phyloP scores from a whole-genome alignment of 1,140 invertebrate species.

The Rhyacophila brunnea region DNA sequence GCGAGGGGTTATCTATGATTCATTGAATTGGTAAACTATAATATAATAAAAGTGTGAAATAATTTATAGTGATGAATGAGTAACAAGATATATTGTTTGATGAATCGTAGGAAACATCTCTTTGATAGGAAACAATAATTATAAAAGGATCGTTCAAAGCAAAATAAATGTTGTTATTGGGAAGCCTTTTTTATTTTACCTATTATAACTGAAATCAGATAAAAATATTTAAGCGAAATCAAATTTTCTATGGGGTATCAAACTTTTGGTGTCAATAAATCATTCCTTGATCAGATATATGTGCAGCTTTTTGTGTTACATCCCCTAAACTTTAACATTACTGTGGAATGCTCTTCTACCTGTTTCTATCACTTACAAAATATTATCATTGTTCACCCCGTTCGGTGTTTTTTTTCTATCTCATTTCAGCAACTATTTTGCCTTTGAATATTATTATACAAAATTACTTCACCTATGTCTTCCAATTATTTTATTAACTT shows the following conservation, averaged over 20 bases:
- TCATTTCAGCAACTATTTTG: constrained; percentile 35
- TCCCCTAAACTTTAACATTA: neutral
- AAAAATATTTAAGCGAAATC: too few relatives aligned
- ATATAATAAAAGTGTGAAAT: too few relatives aligned
- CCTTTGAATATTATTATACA: constrained; percentile 29
- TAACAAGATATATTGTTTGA: too few relatives aligned
- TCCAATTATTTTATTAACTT: neutral
- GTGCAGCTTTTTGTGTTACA: too few relatives aligned
- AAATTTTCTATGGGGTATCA: neutral
- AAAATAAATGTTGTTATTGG: constrained; percentile 31
- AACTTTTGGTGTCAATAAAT: neutral
- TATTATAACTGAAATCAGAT: too few relatives aligned
- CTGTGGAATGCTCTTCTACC: constrained; percentile 28
- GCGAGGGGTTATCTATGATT: too few relatives aligned
- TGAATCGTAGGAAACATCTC: too few relatives aligned
- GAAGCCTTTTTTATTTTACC: neutral
- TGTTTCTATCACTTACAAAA: constrained; percentile 21
- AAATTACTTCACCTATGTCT: neutral
- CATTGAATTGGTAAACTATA: too few relatives aligned
- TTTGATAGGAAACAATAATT: too few relatives aligned
- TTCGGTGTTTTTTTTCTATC: constrained; percentile 16
- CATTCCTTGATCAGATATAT: too few relatives aligned
- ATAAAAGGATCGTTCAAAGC: constrained; percentile 31
- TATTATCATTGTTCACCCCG: constrained; percentile 1
- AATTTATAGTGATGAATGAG: too few relatives aligned